Percentiles rank a stretch among this genome's conserved stretches.
Conservation (phyloP, 2,113 vertebrate species). For the Xyrauchen texanus region DNA sequence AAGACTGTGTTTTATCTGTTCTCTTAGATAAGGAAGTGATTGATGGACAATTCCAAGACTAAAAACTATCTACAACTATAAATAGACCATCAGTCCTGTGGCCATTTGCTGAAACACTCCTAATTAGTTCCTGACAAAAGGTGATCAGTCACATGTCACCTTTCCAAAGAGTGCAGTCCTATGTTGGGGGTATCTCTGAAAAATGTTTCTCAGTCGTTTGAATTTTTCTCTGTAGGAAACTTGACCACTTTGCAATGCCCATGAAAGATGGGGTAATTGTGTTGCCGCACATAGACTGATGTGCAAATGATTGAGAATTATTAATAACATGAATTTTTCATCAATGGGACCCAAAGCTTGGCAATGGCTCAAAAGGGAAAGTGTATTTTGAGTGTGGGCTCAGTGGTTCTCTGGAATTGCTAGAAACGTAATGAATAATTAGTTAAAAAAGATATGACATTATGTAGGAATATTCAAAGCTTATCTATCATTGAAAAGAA, state of each 20-base stretch:
- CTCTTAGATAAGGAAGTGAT: constrained; percentile 31
- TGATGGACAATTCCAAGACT: constrained; percentile 44
- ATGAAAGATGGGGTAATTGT: constrained; percentile 28
- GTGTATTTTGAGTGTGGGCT: not conserved
- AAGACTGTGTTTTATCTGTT: constrained; percentile 21
- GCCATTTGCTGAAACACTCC: constrained; percentile 13
- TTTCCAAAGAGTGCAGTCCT: not conserved
- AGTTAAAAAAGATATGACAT: constrained; percentile 23
- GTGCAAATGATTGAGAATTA: constrained; percentile 44
- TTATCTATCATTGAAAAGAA: constrained; percentile 20
- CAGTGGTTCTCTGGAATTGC: not conserved
- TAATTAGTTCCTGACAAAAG: constrained; percentile 40
- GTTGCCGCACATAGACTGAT: not conserved
- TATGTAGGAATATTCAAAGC: constrained; percentile 20
- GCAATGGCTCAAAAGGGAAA: constrained; percentile 13
- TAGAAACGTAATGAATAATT: constrained; percentile 13
- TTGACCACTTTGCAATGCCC: not conserved
- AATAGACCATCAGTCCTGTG: constrained; percentile 42
- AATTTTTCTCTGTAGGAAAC: constrained; percentile 1
- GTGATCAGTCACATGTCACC: constrained; percentile 42
- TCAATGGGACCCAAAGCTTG: constrained; percentile 4
- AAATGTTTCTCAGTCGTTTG: not conserved
- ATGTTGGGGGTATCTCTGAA: not conserved
- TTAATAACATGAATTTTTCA: constrained; percentile 47
- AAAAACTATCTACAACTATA: constrained; percentile 36